Conservation (phyloP, 2,888 invertebrate genomes). For the Gnatocerus cornutus region DNA sequence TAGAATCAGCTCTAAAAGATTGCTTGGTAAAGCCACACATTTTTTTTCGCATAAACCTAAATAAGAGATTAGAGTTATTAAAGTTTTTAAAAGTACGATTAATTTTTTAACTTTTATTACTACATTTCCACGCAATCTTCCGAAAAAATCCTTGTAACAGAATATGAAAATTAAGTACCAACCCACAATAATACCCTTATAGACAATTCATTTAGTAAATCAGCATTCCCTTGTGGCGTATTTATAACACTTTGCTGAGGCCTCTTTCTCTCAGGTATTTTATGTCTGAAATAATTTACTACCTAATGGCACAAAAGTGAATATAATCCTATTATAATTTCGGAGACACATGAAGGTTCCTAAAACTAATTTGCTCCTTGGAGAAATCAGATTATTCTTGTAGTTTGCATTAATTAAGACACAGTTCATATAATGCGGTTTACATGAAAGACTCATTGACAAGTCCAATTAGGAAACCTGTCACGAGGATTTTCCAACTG, state of each 20-base stretch:
- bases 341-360: conserved; percentile 21
- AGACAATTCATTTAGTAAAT: background rate
- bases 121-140: too few relatives aligned
- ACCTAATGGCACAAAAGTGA: conserved; percentile 27
- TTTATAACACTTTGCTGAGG: conserved; percentile 3
- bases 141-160: too few relatives aligned
- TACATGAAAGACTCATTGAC: conserved; percentile 16
- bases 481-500: background rate
- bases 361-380: conserved; percentile 25
- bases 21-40: too few relatives aligned
- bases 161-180: too few relatives aligned
- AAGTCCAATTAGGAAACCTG: conserved; percentile 10
- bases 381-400: conserved; percentile 38
- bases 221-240: background rate
- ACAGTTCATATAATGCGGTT: conserved; percentile 12
- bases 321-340: conserved; percentile 28
- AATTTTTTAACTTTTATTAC: too few relatives aligned
- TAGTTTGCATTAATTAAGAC: conserved; percentile 35
- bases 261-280: conserved; percentile 2
- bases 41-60: too few relatives aligned
- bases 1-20: too few relatives aligned
- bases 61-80: too few relatives aligned
- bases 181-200: too few relatives aligned
- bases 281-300: conserved; percentile 21
- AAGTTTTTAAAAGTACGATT: too few relatives aligned